These are phyloP conservation scores for Girardinichthys multiradiatus DNA, from an alignment of 2,113 vertebrate species.

Conservation along the genomic window DNA sequence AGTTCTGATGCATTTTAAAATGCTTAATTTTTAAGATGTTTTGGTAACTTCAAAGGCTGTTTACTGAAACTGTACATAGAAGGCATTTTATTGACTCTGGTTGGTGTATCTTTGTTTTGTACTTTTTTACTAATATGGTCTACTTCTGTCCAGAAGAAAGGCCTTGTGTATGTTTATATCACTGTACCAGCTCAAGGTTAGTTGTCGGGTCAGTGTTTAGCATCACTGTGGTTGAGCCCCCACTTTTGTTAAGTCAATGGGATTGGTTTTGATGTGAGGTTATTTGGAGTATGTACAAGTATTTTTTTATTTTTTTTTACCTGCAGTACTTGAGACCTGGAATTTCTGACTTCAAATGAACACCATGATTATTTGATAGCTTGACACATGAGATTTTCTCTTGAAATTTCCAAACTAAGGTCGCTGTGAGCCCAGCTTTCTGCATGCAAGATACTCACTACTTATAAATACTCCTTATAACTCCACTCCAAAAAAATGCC, in stretches of 20 bases:
- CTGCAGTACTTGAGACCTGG: not conserved
- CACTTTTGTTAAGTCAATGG: constrained; percentile 29
- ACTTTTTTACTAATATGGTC: constrained; percentile 63
- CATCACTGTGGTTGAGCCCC: constrained; percentile 14
- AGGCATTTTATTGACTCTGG: constrained; percentile 43
- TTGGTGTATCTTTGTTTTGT: not conserved
- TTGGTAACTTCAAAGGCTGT: not conserved
- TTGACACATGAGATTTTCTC: too few species aligned
- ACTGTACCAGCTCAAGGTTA: not conserved
- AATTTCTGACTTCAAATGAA: not conserved
- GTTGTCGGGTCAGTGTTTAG: constrained; percentile 9
- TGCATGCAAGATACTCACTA: too few species aligned
- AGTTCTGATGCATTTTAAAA: constrained; percentile 9
- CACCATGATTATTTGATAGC: not conserved
- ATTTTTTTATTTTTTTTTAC: not conserved
- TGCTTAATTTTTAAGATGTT: constrained; percentile 1
- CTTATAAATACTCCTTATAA: not conserved
- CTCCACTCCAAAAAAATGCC: not conserved
- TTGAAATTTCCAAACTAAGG: too few species aligned
- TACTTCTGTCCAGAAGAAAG: constrained; percentile 64
- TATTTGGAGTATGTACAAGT: not conserved
- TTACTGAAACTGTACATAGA: constrained; percentile 27
- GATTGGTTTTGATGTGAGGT: not conserved
- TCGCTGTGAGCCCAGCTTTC: too few species aligned
- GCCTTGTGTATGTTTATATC: constrained; percentile 24